Conservation (phyloP, 1,140 invertebrate genomes). For the Dendroctonus ponderosae region DNA sequence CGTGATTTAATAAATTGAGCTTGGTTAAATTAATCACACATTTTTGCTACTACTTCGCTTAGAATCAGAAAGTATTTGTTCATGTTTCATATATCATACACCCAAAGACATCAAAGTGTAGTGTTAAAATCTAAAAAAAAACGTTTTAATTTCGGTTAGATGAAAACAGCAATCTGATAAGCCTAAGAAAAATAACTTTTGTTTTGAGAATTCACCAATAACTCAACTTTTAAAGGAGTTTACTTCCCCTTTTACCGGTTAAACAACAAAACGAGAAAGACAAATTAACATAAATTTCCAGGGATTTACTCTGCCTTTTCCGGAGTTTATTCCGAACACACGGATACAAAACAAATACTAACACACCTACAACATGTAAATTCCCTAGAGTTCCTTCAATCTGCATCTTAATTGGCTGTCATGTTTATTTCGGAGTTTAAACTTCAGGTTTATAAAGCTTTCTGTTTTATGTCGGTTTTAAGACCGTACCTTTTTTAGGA, state of each 20-base stretch:
- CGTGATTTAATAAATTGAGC: too few relatives aligned
- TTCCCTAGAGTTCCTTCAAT: slow-evolving; percentile 43
- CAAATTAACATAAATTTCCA: slow-evolving; percentile 49
- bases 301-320: slow-evolving; percentile 43
- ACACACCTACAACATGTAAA: slow-evolving; percentile 38
- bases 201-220: not conserved
- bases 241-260: slow-evolving; percentile 32
- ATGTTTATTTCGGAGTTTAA: slow-evolving; percentile 49
- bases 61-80: too few relatives aligned
- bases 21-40: too few relatives aligned
- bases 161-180: too few relatives aligned
- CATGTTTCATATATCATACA: too few relatives aligned
- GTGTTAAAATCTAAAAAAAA: too few relatives aligned
- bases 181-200: too few relatives aligned
- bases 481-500: slow-evolving; percentile 15
- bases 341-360: slow-evolving; percentile 44
- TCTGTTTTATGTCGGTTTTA: slow-evolving; percentile 42
- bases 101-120: too few relatives aligned
- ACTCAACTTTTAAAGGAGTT: slow-evolving; percentile 6
- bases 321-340: slow-evolving; percentile 47
- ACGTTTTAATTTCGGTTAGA: too few relatives aligned
- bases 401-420: slow-evolving; percentile 53
- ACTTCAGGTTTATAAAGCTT: slow-evolving; percentile 34
- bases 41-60: too few relatives aligned
- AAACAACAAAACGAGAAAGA: slow-evolving; percentile 47